phyloP scores from a whole-genome alignment of 23 tunicate genomes.

The Phallusia fumigata region DNA sequence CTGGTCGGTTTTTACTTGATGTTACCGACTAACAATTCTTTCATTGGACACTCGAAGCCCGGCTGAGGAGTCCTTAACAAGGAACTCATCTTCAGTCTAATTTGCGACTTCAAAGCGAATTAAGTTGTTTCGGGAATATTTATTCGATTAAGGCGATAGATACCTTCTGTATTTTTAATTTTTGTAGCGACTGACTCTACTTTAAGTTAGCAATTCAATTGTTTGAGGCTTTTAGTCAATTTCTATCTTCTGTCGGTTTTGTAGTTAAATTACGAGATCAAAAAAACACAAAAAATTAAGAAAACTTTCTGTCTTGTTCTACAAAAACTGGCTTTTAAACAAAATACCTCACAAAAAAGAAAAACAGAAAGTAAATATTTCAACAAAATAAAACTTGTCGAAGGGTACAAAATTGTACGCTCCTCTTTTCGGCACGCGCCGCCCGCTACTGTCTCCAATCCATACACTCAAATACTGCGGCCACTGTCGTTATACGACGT shows the following conservation, averaged over 20 bases:
- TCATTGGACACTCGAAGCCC: not conserved
- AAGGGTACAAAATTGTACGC: too few relatives aligned
- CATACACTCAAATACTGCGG: not conserved
- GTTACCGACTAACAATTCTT: not conserved
- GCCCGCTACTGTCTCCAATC: not conserved
- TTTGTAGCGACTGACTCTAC: too few relatives aligned
- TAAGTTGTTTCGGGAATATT: not conserved
- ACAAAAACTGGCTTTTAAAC: too few relatives aligned
- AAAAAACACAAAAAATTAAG: too few relatives aligned
- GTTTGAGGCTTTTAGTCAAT: too few relatives aligned
- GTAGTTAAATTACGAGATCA: too few relatives aligned
- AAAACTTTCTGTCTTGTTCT: too few relatives aligned
- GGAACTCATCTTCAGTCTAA: not conserved
- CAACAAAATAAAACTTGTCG: not conserved
- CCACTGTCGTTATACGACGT: not conserved
- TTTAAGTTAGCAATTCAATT: too few relatives aligned
- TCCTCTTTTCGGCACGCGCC: not conserved
- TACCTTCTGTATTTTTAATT: too few relatives aligned
- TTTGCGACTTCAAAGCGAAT: conserved; percentile 3
- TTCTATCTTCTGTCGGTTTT: too few relatives aligned
- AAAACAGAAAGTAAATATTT: not conserved
- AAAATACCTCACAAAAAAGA: not conserved
- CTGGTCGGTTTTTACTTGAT: not conserved
- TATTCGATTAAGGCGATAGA: not conserved
- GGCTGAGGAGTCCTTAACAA: not conserved